Base-by-base conservation (phyloP, 1,140 invertebrate species). In the Platorchestia sp. region DNA sequence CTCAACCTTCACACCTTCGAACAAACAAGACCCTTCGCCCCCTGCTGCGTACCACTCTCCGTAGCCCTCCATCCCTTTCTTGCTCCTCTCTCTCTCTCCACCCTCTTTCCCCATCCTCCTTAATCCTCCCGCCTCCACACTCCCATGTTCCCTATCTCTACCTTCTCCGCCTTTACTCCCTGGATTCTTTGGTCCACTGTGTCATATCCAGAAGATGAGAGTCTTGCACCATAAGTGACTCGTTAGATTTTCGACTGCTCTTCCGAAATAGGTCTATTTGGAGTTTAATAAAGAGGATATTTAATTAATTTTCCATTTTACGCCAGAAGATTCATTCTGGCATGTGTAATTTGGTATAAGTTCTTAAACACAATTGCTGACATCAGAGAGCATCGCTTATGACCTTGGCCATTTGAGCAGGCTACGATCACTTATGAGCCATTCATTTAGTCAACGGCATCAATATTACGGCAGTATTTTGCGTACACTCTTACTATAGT, bases 1-100 rank as follows among this genome's bases (percentile, higher is more conserved):
- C 91, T 93, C 43, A 93, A 44, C 44, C 41, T 93, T 93, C 91
- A 93, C 91, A 93, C 91, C 91, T 93, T 44, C 91, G 91, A 93
- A 93, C 91, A 93, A 93, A 93, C 91, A 93, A 93, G 91, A 45
- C 45, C 40, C 91, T 93, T 93, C 91, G 45, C 91, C 91, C 40
- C 91, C 91, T 47, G 91, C 91, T 93, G 91, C 87, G 45, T 47
- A 36, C 43, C 6, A 47, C 91, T 93, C 14, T 93, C 51, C 44
- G 59, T 75, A 75, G 59, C 59, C 59, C 59, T 75, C 59, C 59
- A 75, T 75, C 59, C 59, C 14, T 75, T 27, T 75, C 59, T 36
- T 75, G 59, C 59, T 75, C 59, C 27, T 75, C 27, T 75, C 59
- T 75, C 27, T 75, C 59, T 42, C 95, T 87, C 45, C 93, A 86